Percentiles rank a stretch among this genome's conserved stretches.
Evolutionary conservation across 2,113 vertebrate species (phyloP).

Genomic region (Garra rufa): DNA sequence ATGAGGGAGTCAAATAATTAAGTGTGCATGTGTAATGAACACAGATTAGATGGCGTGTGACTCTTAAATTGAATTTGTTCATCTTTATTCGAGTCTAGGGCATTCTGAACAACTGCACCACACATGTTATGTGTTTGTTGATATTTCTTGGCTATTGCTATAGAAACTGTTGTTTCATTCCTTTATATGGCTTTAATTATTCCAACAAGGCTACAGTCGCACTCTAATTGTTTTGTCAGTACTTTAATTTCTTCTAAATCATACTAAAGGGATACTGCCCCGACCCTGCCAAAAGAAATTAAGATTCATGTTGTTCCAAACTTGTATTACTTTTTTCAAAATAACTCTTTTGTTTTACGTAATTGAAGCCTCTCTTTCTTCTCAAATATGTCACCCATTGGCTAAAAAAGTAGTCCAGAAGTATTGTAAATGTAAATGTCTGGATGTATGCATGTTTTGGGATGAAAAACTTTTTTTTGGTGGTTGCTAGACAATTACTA

Average conservation of each 20-base stretch:
- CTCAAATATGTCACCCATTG: not conserved
- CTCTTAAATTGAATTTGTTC: constrained; percentile 35
- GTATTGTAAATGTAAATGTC: too few species aligned
- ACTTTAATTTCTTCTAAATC: too few species aligned
- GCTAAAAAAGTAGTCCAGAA: too few species aligned
- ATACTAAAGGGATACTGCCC: too few species aligned
- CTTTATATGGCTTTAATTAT: not conserved
- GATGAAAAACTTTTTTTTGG: too few species aligned
- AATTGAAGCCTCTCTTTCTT: not conserved
- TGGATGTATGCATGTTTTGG: too few species aligned
- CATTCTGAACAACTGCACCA: not conserved
- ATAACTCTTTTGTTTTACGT: not conserved
- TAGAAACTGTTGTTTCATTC: not conserved
- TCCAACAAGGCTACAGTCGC: not conserved
- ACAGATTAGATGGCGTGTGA: constrained; percentile 40
- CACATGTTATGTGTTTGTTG: not conserved
- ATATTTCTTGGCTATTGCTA: not conserved
- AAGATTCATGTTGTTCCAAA: not conserved
- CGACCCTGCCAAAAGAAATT: too few species aligned
- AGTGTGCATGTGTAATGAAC: constrained; percentile 38
- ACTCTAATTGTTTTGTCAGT: not conserved
- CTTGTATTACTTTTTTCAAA: not conserved
- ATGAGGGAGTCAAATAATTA: constrained; percentile 27
- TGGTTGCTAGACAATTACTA: too few species aligned
- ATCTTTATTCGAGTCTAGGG: not conserved